A percentile compares a stretch with the other conserved stretches of the same genome.
These are phyloP conservation scores for Drosophila formosana DNA, from an alignment of 2,888 invertebrate species.

Conservation along the genomic window DNA sequence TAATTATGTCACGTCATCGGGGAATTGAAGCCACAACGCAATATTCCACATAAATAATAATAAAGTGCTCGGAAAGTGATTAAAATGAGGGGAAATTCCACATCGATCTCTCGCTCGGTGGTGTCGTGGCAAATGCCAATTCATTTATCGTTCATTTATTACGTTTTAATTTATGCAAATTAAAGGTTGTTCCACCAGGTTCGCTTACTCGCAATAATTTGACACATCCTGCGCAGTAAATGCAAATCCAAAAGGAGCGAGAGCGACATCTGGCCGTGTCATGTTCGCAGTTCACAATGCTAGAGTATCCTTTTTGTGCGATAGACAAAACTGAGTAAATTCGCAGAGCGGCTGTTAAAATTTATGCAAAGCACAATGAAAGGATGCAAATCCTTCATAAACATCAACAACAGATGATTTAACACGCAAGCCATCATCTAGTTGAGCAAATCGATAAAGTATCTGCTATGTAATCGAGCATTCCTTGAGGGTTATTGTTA, in stretches of 20 bases:
- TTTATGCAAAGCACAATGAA: neutral
- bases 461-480: too few relatives aligned
- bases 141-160: conserved; percentile 57
- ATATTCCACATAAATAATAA: neutral
- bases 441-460: neutral
- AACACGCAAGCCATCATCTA: neutral
- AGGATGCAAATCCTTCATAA: neutral
- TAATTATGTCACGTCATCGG: conserved; percentile 27
- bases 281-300: neutral
- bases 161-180: conserved; percentile 69
- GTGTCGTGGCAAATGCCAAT: conserved; percentile 52
- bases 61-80: conserved; percentile 1
- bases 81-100: neutral
- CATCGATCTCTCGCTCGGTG: neutral
- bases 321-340: neutral
- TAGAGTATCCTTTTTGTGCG: too few relatives aligned
- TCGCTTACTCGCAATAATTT: conserved; percentile 29
- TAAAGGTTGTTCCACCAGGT: conserved; percentile 34
- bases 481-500: neutral
- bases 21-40: conserved; percentile 11
- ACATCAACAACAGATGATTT: neutral
- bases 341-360: neutral
- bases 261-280: conserved; percentile 11
- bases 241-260: neutral
- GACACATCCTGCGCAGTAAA: conserved; percentile 47